A percentile compares a stretch with the other conserved stretches of the same genome.
Conservation (phyloP, 2,797 vertebrate species). For the Adrianichthys oophorus region DNA sequence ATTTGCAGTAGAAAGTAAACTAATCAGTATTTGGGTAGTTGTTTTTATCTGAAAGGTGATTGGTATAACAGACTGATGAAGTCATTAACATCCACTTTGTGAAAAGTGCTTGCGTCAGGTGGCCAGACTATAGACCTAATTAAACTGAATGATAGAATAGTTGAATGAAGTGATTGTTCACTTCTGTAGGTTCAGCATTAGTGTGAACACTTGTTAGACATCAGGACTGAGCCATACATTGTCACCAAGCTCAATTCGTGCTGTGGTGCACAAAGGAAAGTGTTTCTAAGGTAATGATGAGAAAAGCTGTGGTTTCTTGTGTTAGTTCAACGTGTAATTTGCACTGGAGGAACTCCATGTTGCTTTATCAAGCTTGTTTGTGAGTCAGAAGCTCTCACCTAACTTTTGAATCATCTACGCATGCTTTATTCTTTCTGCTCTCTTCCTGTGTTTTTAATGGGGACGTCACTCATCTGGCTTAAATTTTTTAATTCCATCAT, state of each 20-base stretch:
- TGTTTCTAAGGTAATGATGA: slow-evolving; percentile 3
- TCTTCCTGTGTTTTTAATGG: background rate
- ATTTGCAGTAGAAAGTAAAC: too few species aligned
- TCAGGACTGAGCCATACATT: background rate
- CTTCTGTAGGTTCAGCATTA: background rate
- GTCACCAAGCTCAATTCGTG: background rate
- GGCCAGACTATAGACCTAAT: background rate
- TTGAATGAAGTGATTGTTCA: background rate
- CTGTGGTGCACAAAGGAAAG: slow-evolving; percentile 1
- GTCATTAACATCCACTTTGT: background rate
- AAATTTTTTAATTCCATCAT: too few species aligned
- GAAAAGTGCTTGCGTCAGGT: background rate
- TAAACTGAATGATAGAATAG: too few species aligned
- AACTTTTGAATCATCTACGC: slow-evolving; percentile 5
- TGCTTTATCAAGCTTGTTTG: slow-evolving; percentile 1
- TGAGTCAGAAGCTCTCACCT: slow-evolving; percentile 7
- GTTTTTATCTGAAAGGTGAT: background rate
- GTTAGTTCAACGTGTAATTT: slow-evolving; percentile 11
- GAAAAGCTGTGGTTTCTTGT: slow-evolving; percentile 6
- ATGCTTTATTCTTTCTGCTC: slow-evolving; percentile 1
- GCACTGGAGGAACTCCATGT: background rate
- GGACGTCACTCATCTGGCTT: background rate
- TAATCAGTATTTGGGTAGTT: too few species aligned
- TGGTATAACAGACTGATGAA: too few species aligned
- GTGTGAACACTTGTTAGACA: background rate